Base-by-base conservation (phyloP, 1,140 invertebrate genomes). In the Whitmania pigra region DNA sequence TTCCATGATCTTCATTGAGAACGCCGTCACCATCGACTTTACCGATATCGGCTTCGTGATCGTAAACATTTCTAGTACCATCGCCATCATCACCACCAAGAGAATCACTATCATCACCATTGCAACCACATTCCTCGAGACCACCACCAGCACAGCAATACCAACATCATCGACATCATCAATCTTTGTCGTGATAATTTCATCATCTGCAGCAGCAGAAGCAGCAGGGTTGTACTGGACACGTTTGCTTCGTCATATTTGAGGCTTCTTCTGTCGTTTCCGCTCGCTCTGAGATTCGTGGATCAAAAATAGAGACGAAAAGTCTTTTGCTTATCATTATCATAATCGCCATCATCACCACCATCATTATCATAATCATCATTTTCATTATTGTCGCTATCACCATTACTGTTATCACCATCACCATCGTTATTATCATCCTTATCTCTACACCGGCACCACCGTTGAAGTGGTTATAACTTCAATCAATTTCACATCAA, bases 81-180 rank as follows among this genome's bases (percentile, higher is more conserved):
- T 68, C 67, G 18, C 13, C 66, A 67, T 67, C 66, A 67, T 67
- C 66, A 13, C 13, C 66, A 67, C 31, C 66, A 13, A 4, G 2
- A 67, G 2, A 2, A 13, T 67, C 66, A 67, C 13, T 13, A 11
- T 67, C 66, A 67, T 67, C 66, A 67, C 13, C 66, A n/a, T 67
- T 13, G 31, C 13, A 2, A 67, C 13, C 66, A 67, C 13, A 2
- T 4, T 67, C 66, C 2, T 67, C 66, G 29, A 22, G 3, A 31
- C 2, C 66, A 31, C 29, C 66, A 67, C 11, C 2, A 3, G 18
- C 66, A 67, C 9, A 57, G 20, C 54, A 57, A n/a, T 25, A 57
- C 25, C 54, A 57, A n/a, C 54, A n/a, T 63, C 57, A 18, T 63
- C 57, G 15, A 11, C 57, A 63, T 17, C 57, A 20, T 63, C 57